A percentile compares a stretch with the other conserved stretches of the same genome.
These are phyloP conservation scores for Typhlichthys subterraneus DNA, from an alignment of 2,797 vertebrate genomes.

Conservation along the genomic window DNA sequence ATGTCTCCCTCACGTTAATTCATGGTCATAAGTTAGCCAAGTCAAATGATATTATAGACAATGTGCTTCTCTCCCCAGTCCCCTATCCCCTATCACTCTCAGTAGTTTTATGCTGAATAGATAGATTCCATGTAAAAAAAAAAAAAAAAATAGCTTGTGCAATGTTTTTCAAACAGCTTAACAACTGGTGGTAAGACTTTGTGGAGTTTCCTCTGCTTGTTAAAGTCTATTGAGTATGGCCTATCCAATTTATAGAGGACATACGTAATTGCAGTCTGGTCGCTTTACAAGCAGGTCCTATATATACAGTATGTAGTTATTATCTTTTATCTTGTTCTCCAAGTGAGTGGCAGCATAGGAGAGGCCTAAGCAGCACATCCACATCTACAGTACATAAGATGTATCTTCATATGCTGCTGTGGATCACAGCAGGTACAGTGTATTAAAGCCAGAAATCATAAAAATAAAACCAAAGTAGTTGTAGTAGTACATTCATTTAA, in stretches of 20 bases:
- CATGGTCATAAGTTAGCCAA: conserved; percentile 37
- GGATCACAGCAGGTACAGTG: conserved; percentile 41
- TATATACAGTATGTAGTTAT: too few relatives aligned
- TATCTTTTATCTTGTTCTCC: conserved; percentile 44
- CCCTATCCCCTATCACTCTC: background rate
- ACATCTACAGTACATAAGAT: conserved; percentile 4
- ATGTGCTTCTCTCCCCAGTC: conserved; percentile 21
- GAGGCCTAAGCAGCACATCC: conserved; percentile 13
- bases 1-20: conserved; percentile 33
- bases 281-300: conserved; percentile 23
- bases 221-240: conserved; percentile 34
- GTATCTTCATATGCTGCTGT: conserved; percentile 21
- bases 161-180: conserved; percentile 55
- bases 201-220: conserved; percentile 33
- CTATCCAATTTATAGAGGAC: conserved; percentile 12
- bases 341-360: conserved; percentile 23
- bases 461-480: conserved; percentile 7
- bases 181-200: conserved; percentile 45
- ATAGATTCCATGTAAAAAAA: conserved; percentile 32
- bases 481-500: too few relatives aligned
- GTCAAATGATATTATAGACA: conserved; percentile 49
- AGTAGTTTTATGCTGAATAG: conserved; percentile 24
- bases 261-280: conserved; percentile 14
- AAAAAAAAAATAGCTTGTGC: conserved; percentile 24
- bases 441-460: conserved; percentile 40